Conservation (phyloP, 2,113 vertebrate species). For the Mystacornis crossleyi region DNA sequence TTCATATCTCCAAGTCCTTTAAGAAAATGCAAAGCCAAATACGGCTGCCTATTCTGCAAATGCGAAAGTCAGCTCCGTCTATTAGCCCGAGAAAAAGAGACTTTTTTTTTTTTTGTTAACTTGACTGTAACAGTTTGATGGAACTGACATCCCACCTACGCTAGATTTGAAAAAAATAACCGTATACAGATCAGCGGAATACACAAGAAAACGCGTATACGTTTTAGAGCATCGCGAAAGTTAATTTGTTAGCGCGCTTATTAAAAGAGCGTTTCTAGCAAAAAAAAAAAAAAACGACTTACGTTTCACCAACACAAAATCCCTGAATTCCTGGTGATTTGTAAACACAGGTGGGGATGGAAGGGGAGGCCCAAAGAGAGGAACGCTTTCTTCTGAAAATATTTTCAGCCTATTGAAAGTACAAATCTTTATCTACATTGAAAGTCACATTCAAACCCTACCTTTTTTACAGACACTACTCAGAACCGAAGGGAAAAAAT, state of each 20-base stretch:
- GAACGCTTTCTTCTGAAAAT: conserved; percentile 98
- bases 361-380: conserved; percentile 95
- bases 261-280: neutral
- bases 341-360: conserved; percentile 96
- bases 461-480: neutral
- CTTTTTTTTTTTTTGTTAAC: neutral
- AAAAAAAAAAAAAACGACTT: conserved; percentile 65
- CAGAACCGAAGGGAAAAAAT: neutral
- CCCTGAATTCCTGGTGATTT: conserved; percentile 98
- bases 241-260: neutral
- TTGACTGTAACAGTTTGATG: neutral
- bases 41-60: neutral
- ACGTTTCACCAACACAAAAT: conserved; percentile 99
- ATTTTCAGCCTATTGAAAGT: conserved; percentile 90
- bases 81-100: neutral
- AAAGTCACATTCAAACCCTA: neutral
- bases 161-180: neutral
- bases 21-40: neutral
- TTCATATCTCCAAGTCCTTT: neutral
- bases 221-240: neutral
- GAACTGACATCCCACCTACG: neutral
- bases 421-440: neutral
- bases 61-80: neutral
- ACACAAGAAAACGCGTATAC: neutral
- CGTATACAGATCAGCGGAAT: neutral